Evolutionary conservation across 1,140 invertebrate species (phyloP), one percentile per base, ranked within the genome.

Genomic region (Eriocheir sinensis): DNA sequence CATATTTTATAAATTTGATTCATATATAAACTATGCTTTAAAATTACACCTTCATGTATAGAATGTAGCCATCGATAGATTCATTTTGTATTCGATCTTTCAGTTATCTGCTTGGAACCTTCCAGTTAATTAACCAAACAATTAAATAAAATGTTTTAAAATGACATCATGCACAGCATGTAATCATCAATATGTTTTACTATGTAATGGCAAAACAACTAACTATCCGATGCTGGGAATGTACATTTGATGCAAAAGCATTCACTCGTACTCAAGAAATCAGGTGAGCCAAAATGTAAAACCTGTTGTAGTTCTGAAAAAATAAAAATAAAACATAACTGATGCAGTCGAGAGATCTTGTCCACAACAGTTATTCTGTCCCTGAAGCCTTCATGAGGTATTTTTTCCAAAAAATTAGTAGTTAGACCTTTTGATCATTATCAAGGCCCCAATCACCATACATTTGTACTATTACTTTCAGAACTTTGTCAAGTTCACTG

Each of bases 381-480:
- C 60, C 60, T 72, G 12, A n/a, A 1, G 2, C 21, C 60, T n/a
- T 72, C 60, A 72, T 21, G 21, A 72, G 60, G 60, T 72, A 72
- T 21, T 72, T n/a, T n/a, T 4, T 21, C 60, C 27, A 72, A 72
- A n/a, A n/a, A 21, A 17, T 72, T n/a, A 72, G n/a, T 3, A 30
- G 48, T 91, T 94, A 94, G 1, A 94, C 93, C 72, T 91, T 94
- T 27, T 15, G 85, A 30, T 94, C 93, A 91, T 72, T 85, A 81
- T 94, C 72, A 86, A 94, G 93, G 93, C 89, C 93, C 93, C 93
- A 94, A 17, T 86, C 81, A 72, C 88, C 89, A 91, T 91, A 94
- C 93, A 94, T 94, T 83, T 85, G 89, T 83, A 94, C 93, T 60
- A 94, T 94, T 27, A 94, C 48, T 3, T n/a, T 91, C 27, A 94